These are phyloP conservation scores for Corydoras sp. DNA, from an alignment of 2,113 vertebrate species.

Conservation along the genomic window DNA sequence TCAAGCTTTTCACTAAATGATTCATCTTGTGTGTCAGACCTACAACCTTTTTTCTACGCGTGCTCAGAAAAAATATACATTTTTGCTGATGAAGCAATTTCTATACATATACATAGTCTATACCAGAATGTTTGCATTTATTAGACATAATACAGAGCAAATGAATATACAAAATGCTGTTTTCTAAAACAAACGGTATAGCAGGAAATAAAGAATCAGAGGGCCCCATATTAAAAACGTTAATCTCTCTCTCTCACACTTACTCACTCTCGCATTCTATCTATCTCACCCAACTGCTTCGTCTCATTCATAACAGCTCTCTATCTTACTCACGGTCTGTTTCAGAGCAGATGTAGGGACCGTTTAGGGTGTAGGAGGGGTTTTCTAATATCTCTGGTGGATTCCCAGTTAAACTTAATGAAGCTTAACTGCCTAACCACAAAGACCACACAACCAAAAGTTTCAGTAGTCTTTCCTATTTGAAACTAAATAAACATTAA, in stretches of 20 bases:
- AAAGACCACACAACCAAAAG: constrained; percentile 32
- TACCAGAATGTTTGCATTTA: not conserved
- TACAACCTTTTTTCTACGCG: not conserved
- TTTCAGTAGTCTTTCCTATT: constrained; percentile 31
- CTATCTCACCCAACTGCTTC: constrained; percentile 39
- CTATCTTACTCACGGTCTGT: constrained; percentile 8
- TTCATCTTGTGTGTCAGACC: constrained; percentile 1
- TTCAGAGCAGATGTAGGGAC: constrained; percentile 15
- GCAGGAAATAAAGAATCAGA: constrained; percentile 52
- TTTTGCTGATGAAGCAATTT: too few relatives aligned
- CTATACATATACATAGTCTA: too few relatives aligned
- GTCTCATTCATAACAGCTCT: constrained; percentile 24
- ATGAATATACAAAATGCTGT: too few relatives aligned
- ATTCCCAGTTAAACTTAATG: constrained; percentile 40
- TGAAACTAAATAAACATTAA: constrained; percentile 27
- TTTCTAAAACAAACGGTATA: not conserved
- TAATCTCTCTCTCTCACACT: constrained; percentile 33
- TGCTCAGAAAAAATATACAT: not conserved
- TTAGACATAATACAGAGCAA: not conserved
- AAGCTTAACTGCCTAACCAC: constrained; percentile 28
- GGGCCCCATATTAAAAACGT: constrained; percentile 19
- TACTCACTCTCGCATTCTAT: constrained; percentile 1
- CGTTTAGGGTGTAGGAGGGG: constrained; percentile 18
- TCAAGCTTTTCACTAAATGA: constrained; percentile 14
- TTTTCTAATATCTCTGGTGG: constrained; percentile 37